Conservation (phyloP, 2,888 invertebrate genomes). For the Rhamnusium bicolor region DNA sequence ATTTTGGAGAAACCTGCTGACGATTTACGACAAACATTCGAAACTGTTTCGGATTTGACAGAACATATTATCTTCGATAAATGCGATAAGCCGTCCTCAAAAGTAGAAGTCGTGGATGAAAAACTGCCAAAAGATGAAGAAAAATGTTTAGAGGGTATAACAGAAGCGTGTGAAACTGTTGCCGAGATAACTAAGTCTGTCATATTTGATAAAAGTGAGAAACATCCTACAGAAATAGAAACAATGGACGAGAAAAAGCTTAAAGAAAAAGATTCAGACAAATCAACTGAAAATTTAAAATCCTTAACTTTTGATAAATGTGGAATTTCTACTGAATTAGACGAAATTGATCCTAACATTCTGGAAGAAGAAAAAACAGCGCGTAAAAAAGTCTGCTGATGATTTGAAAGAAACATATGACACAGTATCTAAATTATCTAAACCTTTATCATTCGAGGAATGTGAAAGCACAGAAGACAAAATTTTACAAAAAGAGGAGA, state of each 20-base stretch:
- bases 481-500: constrained; percentile 44
- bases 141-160: constrained; percentile 32
- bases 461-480: constrained; percentile 34
- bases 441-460: constrained; percentile 47
- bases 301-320: constrained; percentile 6
- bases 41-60: constrained; percentile 14
- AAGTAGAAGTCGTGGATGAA: constrained; percentile 36
- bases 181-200: constrained; percentile 22
- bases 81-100: constrained; percentile 19
- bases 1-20: neutral
- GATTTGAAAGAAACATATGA: constrained; percentile 31
- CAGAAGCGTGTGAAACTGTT: constrained; percentile 37
- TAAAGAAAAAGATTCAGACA: neutral
- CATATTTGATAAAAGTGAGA: neutral
- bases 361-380: constrained; percentile 9
- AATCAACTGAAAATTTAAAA: neutral
- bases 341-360: neutral
- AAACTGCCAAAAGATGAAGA: constrained; percentile 49
- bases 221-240: neutral
- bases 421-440: constrained; percentile 31
- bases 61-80: constrained; percentile 9
- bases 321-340: constrained; percentile 5
- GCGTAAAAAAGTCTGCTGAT: constrained; percentile 35
- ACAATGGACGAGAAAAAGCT: neutral
- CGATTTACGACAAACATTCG: constrained; percentile 26